Evolutionary conservation across 2,888 invertebrate genomes (phyloP).

Genomic region (Pseudanteris insignis): DNA sequence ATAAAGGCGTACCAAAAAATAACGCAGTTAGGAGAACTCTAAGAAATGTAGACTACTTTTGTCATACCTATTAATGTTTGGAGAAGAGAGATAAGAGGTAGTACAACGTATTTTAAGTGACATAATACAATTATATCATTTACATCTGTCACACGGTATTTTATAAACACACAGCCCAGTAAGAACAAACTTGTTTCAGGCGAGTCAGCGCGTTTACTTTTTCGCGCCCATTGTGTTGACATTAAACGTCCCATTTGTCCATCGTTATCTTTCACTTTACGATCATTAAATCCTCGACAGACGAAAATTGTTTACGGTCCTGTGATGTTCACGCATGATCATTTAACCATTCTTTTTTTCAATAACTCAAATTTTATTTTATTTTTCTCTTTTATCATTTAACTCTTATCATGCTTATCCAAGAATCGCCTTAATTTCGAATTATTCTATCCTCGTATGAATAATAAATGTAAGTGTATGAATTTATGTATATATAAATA

Average conservation of each 20-base stretch:
- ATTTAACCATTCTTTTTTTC: no score
- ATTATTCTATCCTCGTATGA: no score
- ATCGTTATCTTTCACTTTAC: slow-evolving; percentile 18
- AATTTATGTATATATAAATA: no score
- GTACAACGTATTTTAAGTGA: slow-evolving; percentile 17
- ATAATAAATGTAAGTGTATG: no score
- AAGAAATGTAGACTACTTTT: no score
- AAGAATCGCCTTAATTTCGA: no score
- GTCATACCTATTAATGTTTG: no score
- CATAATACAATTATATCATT: slow-evolving; percentile 36
- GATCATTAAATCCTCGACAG: slow-evolving; percentile 8
- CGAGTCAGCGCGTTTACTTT: slow-evolving; percentile 4
- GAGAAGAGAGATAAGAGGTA: slow-evolving; percentile 11
- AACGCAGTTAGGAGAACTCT: no score
- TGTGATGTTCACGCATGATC: slow-evolving; percentile 21
- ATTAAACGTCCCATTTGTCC: slow-evolving; percentile 23
- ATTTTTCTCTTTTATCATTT: no score
- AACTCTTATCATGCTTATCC: no score
- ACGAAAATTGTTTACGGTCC: slow-evolving; percentile 18
- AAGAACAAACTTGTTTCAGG: slow-evolving; percentile 12
- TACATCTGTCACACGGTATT: slow-evolving; percentile 24
- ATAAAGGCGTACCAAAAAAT: background rate
- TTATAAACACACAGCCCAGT: slow-evolving; percentile 4
- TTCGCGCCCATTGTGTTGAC: slow-evolving; percentile 19
- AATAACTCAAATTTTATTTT: no score